A percentile compares a stretch with the other conserved stretches of the same genome.
These are phyloP conservation scores for Holcopasites calliopsidis DNA, from an alignment of 1,140 invertebrate genomes.

Conservation along the genomic window DNA sequence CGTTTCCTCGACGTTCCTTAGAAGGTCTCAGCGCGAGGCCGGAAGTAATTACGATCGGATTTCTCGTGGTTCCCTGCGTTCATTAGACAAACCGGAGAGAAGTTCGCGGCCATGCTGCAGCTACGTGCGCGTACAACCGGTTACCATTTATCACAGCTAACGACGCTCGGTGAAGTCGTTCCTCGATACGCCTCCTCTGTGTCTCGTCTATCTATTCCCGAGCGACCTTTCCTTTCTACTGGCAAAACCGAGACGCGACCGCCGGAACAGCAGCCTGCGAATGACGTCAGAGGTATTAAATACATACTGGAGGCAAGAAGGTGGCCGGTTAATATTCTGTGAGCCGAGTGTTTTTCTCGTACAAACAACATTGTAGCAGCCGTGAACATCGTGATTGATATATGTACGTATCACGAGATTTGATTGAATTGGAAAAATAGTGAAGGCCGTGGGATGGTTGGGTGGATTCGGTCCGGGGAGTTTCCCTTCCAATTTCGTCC, in stretches of 20 bases:
- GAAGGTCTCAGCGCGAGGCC: conserved; percentile 57
- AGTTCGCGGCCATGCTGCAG: not conserved
- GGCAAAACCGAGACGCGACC: not conserved
- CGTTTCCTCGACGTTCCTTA: conserved; percentile 55
- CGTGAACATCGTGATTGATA: not conserved
- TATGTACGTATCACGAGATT: no score
- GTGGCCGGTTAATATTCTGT: not conserved
- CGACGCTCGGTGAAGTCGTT: conserved; percentile 58
- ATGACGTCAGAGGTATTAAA: not conserved
- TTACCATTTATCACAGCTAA: conserved; percentile 66
- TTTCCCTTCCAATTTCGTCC: conserved; percentile 49
- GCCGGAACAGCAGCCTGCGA: not conserved
- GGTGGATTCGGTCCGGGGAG: conserved; percentile 12
- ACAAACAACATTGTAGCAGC: not conserved
- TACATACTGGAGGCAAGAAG: not conserved
- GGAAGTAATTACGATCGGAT: conserved; percentile 71
- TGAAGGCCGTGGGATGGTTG: no score
- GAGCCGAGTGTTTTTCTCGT: not conserved
- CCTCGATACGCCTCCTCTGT: conserved; percentile 52
- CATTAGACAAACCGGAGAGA: conserved; percentile 30
- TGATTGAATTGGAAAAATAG: no score
- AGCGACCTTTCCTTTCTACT: conserved; percentile 29
- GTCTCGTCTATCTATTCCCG: conserved; percentile 11
- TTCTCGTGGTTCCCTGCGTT: conserved; percentile 55
- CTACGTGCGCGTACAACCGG: conserved; percentile 35